Conservation (phyloP, 2,888 invertebrate species). For the Miltochrista miniata region DNA sequence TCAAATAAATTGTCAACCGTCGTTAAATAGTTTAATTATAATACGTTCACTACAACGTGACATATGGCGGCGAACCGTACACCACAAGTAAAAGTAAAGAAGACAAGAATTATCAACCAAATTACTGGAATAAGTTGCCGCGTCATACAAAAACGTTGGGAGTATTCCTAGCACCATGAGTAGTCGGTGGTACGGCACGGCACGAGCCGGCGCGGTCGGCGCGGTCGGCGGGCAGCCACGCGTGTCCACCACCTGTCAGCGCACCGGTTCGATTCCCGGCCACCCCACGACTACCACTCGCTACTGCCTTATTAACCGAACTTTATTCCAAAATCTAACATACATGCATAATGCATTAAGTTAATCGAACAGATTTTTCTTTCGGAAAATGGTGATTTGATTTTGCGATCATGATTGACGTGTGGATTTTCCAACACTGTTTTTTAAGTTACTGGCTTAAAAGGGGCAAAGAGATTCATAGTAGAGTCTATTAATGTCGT, state of each 20-base stretch:
- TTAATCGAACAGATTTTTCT: constrained; percentile 42
- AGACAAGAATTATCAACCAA: not conserved
- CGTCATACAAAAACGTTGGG: constrained; percentile 13
- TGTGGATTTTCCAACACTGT: too few species aligned
- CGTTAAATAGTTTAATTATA: too few species aligned
- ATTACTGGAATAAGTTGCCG: constrained; percentile 5
- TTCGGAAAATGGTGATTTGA: not conserved
- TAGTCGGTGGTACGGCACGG: constrained; percentile 43
- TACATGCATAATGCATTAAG: constrained; percentile 52
- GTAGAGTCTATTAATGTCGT: too few species aligned
- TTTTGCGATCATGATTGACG: not conserved
- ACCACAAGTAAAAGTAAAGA: not conserved
- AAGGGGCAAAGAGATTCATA: too few species aligned
- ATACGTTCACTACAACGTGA: not conserved
- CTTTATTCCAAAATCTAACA: constrained; percentile 70
- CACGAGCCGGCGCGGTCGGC: constrained; percentile 40
- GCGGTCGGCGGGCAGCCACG: constrained; percentile 54
- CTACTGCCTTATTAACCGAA: constrained; percentile 64
- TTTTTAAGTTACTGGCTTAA: too few species aligned
- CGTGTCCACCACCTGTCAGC: constrained; percentile 78
- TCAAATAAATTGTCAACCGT: too few species aligned
- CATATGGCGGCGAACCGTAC: constrained; percentile 1
- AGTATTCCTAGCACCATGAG: constrained; percentile 11
- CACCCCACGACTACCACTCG: constrained; percentile 44
- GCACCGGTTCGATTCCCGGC: constrained; percentile 57